A percentile compares a stretch with the other conserved stretches of the same genome.
phyloP scores from a whole-genome alignment of 2,113 vertebrate genomes.

The Notarius quadriscutis region DNA sequence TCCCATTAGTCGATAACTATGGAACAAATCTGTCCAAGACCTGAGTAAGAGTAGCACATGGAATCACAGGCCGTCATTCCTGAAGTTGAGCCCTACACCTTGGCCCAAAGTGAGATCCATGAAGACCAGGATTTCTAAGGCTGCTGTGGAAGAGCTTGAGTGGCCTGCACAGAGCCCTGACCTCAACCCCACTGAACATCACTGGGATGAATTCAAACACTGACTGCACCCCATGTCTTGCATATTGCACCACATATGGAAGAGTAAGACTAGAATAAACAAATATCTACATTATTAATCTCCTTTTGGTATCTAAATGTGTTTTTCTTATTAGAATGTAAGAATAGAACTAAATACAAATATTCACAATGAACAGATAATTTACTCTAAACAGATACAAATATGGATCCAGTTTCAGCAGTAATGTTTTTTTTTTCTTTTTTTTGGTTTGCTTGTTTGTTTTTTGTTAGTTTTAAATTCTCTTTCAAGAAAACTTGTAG shows the following conservation, averaged over 20 bases:
- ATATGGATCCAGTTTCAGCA: background rate
- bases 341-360: background rate
- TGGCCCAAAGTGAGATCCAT: background rate
- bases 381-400: background rate
- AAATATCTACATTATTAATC: background rate
- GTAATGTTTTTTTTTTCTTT: background rate
- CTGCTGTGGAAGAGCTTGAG: too few species aligned
- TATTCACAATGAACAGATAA: background rate
- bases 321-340: background rate
- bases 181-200: too few species aligned
- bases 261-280: background rate
- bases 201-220: too few species aligned
- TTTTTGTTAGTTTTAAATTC: background rate
- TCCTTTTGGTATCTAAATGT: background rate
- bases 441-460: background rate
- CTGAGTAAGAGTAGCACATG: background rate
- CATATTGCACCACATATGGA: background rate
- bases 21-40: background rate
- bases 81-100: background rate
- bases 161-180: too few species aligned
- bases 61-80: background rate
- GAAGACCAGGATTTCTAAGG: too few species aligned
- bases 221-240: background rate
- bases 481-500: too few species aligned
- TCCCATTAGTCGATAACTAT: background rate